Conservation (phyloP, 2,888 invertebrate genomes). For the Drosophila macrospina region DNA sequence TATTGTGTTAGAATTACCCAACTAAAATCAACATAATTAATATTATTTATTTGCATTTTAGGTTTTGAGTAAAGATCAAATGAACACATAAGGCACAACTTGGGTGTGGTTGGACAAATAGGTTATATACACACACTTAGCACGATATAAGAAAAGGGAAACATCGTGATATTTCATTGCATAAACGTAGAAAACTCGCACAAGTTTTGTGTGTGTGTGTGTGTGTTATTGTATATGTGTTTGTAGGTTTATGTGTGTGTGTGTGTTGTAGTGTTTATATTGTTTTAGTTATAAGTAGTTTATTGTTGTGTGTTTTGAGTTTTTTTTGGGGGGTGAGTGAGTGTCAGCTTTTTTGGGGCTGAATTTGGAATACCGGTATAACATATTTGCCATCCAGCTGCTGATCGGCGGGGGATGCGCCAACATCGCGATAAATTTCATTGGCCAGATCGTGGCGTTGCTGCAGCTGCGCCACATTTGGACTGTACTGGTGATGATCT, state of each 20-base stretch:
- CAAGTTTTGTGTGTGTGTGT: slow-evolving; percentile 1
- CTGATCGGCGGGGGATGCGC: slow-evolving; percentile 51
- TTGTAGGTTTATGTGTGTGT: slow-evolving; percentile 1
- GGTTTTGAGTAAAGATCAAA: neutral
- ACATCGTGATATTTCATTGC: slow-evolving; percentile 1
- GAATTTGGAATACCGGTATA: slow-evolving; percentile 85
- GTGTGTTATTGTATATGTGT: neutral
- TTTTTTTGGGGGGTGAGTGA: slow-evolving; percentile 40
- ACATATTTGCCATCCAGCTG: slow-evolving; percentile 76
- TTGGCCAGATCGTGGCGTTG: slow-evolving; percentile 70
- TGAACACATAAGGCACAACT: neutral
- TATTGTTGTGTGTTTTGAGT: slow-evolving; percentile 26
- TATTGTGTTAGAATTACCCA: too few relatives aligned
- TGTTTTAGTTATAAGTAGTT: slow-evolving; percentile 19
- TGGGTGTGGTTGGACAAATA: neutral
- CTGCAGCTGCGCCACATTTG: slow-evolving; percentile 72
- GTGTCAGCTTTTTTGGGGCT: slow-evolving; percentile 53
- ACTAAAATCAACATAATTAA: too few relatives aligned
- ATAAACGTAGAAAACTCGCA: slow-evolving; percentile 13
- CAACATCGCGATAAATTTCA: slow-evolving; percentile 86
- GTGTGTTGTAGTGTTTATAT: slow-evolving; percentile 12
- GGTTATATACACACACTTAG: slow-evolving; percentile 9
- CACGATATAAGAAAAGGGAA: neutral
- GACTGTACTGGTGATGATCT: slow-evolving; percentile 80
- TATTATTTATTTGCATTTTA: neutral